Evolutionary conservation across 2,113 vertebrate genomes (phyloP), one percentile per base, ranked within the genome.

Genomic region (Gnathonemus echidnorhynchus): DNA sequence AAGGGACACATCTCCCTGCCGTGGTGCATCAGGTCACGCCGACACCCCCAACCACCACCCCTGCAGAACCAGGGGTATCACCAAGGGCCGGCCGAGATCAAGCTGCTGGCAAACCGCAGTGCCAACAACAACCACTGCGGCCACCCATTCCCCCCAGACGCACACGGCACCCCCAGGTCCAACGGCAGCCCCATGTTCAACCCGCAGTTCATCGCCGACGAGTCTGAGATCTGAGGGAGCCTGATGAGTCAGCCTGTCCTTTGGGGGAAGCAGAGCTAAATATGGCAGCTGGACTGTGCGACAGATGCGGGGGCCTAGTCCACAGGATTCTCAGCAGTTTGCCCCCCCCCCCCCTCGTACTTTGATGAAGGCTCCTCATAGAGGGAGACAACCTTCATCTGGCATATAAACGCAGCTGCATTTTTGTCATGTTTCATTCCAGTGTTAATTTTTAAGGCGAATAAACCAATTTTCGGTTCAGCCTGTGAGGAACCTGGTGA

Each of bases 1-100:
- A 95, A 93, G 86, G 95, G 95, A 1, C 93, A 95, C 90, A 27
- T 95, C 19, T 77, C 91, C 56, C 7, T 88, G 62, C 39, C 10
- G 39, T 89, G 88, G 53, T 91, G 31, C 17, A 62, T n/a, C 3
- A 17, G 6, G 15, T 62, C 83, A 42, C 19, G 46, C n/a, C 45
- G 13, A 19, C 11, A 24, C 2, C 21, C 1, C 53, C 49, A 35
- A 6, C 50, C 9, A 1, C 9, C 35, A 3, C 77, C 35, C 31
- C 77, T 5, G 19, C 70, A 27, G 42, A 3, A 21, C 21, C 89
- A 89, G 53, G 35, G 0, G 6, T 80, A 39, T 77, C 2, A 35
- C 42, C 5, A 39, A 31, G 86, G n/a, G 3, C 0, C 0, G 4
- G 39, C 31, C 2, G 93, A 93, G 88, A 87, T 84, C 80, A 94